Conservation (phyloP, 2,888 invertebrate genomes). For the Coenonympha arcania region DNA sequence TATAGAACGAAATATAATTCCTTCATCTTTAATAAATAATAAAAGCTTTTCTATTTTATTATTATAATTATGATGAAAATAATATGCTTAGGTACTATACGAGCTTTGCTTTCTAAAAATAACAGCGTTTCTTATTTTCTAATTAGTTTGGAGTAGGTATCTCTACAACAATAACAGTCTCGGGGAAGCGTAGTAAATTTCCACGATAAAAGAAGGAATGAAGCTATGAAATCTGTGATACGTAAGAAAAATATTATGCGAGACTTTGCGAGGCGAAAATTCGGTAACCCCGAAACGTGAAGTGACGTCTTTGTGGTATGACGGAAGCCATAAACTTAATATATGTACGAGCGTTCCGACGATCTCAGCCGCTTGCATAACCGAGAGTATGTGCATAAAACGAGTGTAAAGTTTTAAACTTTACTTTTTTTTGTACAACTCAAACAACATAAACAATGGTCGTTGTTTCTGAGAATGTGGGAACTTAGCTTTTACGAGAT, state of each 20-base stretch:
- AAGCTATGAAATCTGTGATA: constrained; percentile 5
- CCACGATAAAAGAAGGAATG: constrained; percentile 1
- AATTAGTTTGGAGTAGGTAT: neutral
- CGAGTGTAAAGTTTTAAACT: constrained; percentile 3
- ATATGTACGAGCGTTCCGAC: constrained; percentile 18
- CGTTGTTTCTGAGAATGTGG: too few species aligned
- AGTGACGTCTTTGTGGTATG: constrained; percentile 20
- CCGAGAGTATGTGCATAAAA: neutral
- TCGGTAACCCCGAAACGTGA: constrained; percentile 5
- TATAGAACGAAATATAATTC: too few species aligned
- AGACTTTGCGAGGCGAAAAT: constrained; percentile 11
- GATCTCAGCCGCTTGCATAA: constrained; percentile 5
- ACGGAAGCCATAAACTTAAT: constrained; percentile 28
- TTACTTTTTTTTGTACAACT: too few species aligned
- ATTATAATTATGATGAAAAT: too few species aligned
- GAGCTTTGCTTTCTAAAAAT: too few species aligned
- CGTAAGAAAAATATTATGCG: constrained; percentile 7
- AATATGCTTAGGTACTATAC: too few species aligned
- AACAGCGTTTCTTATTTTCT: neutral
- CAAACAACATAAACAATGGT: too few species aligned
- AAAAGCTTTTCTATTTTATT: too few species aligned
- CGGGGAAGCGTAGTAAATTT: neutral
- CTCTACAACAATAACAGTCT: neutral
- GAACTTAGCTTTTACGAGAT: too few species aligned
- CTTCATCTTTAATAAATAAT: too few species aligned